Conservation (phyloP, 2,797 vertebrate species). For the Sphenodon punctatus region DNA sequence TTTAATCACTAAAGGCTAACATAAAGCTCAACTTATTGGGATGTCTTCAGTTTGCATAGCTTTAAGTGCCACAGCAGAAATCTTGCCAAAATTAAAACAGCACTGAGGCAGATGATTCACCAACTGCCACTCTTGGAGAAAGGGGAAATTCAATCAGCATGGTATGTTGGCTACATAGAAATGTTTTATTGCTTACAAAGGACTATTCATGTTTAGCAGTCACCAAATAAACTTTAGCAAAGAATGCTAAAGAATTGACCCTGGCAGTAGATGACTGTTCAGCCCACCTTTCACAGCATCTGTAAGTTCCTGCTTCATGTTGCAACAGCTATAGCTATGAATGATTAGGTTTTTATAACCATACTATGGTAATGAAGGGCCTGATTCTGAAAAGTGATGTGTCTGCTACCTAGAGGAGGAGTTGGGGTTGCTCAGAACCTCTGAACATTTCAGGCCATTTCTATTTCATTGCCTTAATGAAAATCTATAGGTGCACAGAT, state of each 20-base stretch:
- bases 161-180: neutral
- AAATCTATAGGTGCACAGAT: too few relatives aligned
- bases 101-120: neutral
- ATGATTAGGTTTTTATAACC: too few relatives aligned
- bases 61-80: neutral
- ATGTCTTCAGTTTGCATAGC: neutral
- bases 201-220: neutral
- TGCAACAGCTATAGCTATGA: too few relatives aligned
- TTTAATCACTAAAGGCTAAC: slow-evolving; percentile 51
- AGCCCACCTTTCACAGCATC: neutral
- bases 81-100: neutral
- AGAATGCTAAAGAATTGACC: neutral
- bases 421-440: too few relatives aligned
- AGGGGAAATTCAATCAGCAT: neutral
- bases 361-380: too few relatives aligned
- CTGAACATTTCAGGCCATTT: too few relatives aligned
- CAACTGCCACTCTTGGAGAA: rapidly evolving
- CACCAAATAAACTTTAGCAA: neutral
- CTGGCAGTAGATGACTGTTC: neutral
- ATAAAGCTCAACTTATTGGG: neutral
- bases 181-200: neutral
- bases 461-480: too few relatives aligned
- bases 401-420: too few relatives aligned
- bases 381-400: too few relatives aligned
- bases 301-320: slow-evolving; percentile 14